Evolutionary conservation across 2,888 invertebrate species (phyloP), one percentile per base, ranked within the genome.

Genomic region (Oscheius myriophilus): DNA sequence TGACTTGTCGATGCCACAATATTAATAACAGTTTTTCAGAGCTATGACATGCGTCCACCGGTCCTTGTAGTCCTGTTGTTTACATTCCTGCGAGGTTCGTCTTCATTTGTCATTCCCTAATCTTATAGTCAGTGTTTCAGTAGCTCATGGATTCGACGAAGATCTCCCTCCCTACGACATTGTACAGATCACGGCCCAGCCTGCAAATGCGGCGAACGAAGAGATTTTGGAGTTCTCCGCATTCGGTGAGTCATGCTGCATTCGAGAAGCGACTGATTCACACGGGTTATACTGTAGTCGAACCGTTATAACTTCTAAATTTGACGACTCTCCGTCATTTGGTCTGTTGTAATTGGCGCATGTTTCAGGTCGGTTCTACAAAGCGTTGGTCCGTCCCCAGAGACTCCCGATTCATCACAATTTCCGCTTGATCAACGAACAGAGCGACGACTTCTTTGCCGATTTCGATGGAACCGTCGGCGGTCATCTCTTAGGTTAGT

Each of bases 381-480:
- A 14, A 14, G 63, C 63, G 1, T 1, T 52, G 21, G 52, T 63
- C 12, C 42, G 49, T 0, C 16, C 21, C 1, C 12, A 23, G 2
- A n/a, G 25, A 21, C 52, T 41, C 1, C 63, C 63, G 9, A 39
- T 63, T 39, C 63, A 63, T 63, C 41, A 39, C 16, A 18, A 63
- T 52, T 63, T 63, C 39, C 63, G 53, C 16, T 41, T 53, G 2
- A 14, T 63, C 16, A 52, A 52, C 25, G 23, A 52, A 14, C 9
- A 61, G n/a, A 18, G 16, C 12, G 23, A 49, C n/a, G 61, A 61
- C 26, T 18, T 61, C 21, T 42, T 42, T 1, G 23, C 42, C 11
- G 57, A 42, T 39, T 42, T 57, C n/a, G 33, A 57, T 41, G 42
- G 18, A 16, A n/a, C 18, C 2, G 18, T 57, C 21, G 23, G 18